Evolutionary conservation across 2,113 vertebrate genomes (phyloP), one percentile per base, ranked within the genome.

Genomic region (Perognathus longimembris): DNA sequence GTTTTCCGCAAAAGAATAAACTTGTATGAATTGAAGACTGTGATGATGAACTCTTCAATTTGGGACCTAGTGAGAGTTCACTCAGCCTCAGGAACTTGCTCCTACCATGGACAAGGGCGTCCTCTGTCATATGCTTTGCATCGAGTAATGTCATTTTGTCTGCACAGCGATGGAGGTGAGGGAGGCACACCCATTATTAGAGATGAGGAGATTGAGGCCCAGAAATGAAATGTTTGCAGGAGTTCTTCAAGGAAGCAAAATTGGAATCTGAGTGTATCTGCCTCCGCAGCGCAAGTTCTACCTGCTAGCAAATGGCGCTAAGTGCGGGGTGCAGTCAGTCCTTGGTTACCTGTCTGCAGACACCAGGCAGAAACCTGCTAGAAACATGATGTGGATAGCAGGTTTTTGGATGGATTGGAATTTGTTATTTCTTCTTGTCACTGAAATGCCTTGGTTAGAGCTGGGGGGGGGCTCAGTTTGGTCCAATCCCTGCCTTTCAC

Each of bases 1-100:
- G 30, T 75, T 85, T 77, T 83, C 82, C 79, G 87, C 71, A 50
- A 80, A 94, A 95, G 50, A 87, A 76, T 80, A 94, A 69, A 91
- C 36, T 28, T 61, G 36, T 77, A 34, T 74, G 59, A 70, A 63
- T 38, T 63, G 54, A 76, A 86, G 34, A 32, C 8, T 87, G 61
- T 50, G 38, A 42, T 76, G 50, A 71, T 83, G 75, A 88, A 63
- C 84, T 85, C 45, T 74, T 91, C 57, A 67, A 69, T 69, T 42
- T 83, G 90, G 70, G 50, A 64, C 14, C 57, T 67, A 3, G 30
- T 32, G 79, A 81, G 34, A 32, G 17, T 82, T 94, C 54, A 26
- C 79, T 77, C 21, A n/a, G 21, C 40, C 40, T 32, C 38, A 0
- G 12, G 26, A 83, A 88, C 36, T 9, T 63, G 20, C 10, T 38